phyloP scores from a whole-genome alignment of 92 coral and sea anemone genomes.

The Plumapathes pennacea region DNA sequence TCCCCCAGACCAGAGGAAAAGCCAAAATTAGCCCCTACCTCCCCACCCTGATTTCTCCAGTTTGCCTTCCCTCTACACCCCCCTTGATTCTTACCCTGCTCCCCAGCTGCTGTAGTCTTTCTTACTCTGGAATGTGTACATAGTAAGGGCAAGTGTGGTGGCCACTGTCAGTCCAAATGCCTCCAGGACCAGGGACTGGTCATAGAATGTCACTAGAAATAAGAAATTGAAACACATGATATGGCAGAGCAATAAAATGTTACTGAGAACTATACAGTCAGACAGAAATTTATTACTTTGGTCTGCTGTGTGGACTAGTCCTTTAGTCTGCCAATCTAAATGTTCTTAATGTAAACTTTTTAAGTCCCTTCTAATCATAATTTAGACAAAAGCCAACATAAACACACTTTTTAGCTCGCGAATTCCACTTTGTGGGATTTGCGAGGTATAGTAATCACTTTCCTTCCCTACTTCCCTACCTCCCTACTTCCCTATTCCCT shows the following conservation, averaged over 20 bases:
- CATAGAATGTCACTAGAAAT: constrained; percentile 87
- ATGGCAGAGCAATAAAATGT: neutral
- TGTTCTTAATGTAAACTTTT: too few relatives aligned
- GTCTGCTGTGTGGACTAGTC: neutral
- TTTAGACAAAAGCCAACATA: too few relatives aligned
- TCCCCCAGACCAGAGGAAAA: too few relatives aligned
- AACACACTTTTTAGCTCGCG: too few relatives aligned
- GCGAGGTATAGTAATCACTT: too few relatives aligned
- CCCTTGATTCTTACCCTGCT: constrained; percentile 87
- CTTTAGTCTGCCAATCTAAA: too few relatives aligned
- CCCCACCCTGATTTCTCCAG: neutral
- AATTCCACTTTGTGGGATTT: too few relatives aligned
- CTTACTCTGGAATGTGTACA: constrained; percentile 98
- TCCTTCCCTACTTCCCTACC: too few relatives aligned
- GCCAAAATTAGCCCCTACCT: too few relatives aligned
- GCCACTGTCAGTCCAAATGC: constrained; percentile 96
- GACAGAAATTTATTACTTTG: neutral
- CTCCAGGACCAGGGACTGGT: constrained; percentile 84
- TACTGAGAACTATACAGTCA: neutral
- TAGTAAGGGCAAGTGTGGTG: constrained; percentile 88
- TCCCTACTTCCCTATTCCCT: too few relatives aligned
- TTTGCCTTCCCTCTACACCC: neutral
- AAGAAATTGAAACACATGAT: neutral
- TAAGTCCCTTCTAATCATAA: too few relatives aligned
- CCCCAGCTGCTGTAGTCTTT: constrained; percentile 98